phyloP scores from a whole-genome alignment of 2,888 invertebrate genomes.

The Lepetodrilus schrolli region DNA sequence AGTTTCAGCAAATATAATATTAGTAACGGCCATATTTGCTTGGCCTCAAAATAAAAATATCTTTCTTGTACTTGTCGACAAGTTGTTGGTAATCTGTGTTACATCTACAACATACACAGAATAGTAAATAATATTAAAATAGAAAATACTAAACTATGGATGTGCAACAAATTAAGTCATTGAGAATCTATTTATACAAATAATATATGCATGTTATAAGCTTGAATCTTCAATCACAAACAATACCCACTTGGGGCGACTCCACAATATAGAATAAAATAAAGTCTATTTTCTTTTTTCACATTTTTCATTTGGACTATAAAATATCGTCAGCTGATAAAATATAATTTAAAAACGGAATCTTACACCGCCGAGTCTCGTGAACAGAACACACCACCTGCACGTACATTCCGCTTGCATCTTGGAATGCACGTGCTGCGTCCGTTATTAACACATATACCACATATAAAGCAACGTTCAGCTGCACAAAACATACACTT shows the following conservation, averaged over 20 bases:
- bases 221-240: slow-evolving; percentile 36
- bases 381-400: slow-evolving; percentile 28
- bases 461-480: slow-evolving; percentile 20
- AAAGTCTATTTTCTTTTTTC: slow-evolving; percentile 32
- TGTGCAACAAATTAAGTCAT: slow-evolving; percentile 50
- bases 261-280: slow-evolving; percentile 37
- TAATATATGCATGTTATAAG: slow-evolving; percentile 39
- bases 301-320: slow-evolving; percentile 42
- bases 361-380: slow-evolving; percentile 29
- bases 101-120: slow-evolving; percentile 40
- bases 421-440: slow-evolving; percentile 1
- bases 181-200: slow-evolving; percentile 47
- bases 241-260: slow-evolving; percentile 30
- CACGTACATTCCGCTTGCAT: not conserved
- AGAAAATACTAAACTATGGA: slow-evolving; percentile 61
- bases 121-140: slow-evolving; percentile 63
- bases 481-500: slow-evolving; percentile 20
- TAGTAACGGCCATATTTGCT: slow-evolving; percentile 48
- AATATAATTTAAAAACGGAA: slow-evolving; percentile 53
- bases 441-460: slow-evolving; percentile 21
- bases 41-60: slow-evolving; percentile 63
- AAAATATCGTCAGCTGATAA: slow-evolving; percentile 53
- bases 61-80: slow-evolving; percentile 36
- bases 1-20: slow-evolving; percentile 67
- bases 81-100: slow-evolving; percentile 43